phyloP scores from a whole-genome alignment of 2,113 vertebrate species.

The Stigmatopora nigra region DNA sequence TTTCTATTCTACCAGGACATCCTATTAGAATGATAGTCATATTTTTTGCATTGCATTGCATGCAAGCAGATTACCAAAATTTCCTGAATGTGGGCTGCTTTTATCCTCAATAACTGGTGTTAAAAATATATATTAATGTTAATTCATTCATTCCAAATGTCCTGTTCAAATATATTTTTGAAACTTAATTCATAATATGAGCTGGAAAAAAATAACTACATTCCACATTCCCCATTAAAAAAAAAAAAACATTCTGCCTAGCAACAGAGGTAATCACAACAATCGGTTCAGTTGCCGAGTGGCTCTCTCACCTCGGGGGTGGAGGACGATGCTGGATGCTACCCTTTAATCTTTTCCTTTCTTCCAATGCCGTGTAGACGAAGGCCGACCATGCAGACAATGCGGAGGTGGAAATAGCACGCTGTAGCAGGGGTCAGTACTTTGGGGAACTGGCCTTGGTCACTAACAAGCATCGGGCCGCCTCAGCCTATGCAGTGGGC shows the following conservation, averaged over 20 bases:
- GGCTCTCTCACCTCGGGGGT: slow-evolving; percentile 2
- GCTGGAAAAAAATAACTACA: slow-evolving; percentile 4
- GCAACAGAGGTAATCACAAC: slow-evolving; percentile 34
- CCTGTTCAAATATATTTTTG: background rate
- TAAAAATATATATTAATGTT: background rate
- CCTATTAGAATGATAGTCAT: background rate
- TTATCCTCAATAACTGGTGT: background rate
- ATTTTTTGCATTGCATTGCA: background rate
- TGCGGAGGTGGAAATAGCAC: slow-evolving; percentile 89
- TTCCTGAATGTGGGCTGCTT: background rate
- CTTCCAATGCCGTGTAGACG: slow-evolving; percentile 67
- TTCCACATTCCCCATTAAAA: slow-evolving; percentile 23
- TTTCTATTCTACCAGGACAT: background rate
- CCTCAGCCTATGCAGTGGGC: slow-evolving; percentile 90
- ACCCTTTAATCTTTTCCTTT: slow-evolving; percentile 27
- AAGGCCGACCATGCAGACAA: slow-evolving; percentile 82
- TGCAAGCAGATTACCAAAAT: background rate
- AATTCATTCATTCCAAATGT: background rate
- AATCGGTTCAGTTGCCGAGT: slow-evolving; percentile 20
- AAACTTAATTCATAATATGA: background rate
- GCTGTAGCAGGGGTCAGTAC: slow-evolving; percentile 92
- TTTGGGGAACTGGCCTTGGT: slow-evolving; percentile 97
- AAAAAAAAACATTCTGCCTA: slow-evolving; percentile 31
- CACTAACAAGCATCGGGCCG: slow-evolving; percentile 97
- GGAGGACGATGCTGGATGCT: slow-evolving; percentile 6